Base-by-base conservation (phyloP, 2,113 vertebrate genomes). In the Sardina pilchardus region DNA sequence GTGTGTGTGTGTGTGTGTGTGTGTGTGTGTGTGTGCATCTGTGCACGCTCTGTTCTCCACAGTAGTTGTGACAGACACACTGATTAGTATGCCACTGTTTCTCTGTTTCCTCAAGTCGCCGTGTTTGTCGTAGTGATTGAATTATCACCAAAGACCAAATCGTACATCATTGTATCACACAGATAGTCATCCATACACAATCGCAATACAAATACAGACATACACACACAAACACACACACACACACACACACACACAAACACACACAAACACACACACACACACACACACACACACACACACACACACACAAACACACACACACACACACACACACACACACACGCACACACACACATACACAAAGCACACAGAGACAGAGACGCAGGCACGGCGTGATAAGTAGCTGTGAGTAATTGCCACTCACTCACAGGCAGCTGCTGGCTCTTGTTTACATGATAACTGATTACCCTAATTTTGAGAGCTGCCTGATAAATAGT, bases 381-480 rank as follows among this genome's bases (percentile, higher is more conserved):
- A 53, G 44, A 42, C 44, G 53, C 90, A 91, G 89, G 43, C 14
- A 78, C 30, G 63, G 48, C 81, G 81, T 91, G 91, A 92, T 95
- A 94, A 95, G 94, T 94, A 94, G 92, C 89, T 91, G 93, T 95
- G 94, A 95, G 91, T 95, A 94, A 96, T 94, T 92, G 94, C 91
- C 87, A 88, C 86, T 92, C 91, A 93, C 93, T 93, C 93, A 90
- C 91, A 93, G 94, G 94, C 95, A 95, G 96, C 96, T 96, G 96
- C 95, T 95, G 89, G 93, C 93, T 95, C 95, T 95, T 95, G 95
- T 96, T 96, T 97, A 96, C 96, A 96, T 96, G 95, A 94, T 96
- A 96, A 94, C 94, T 96, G 96, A 97, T 97, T 96, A 96, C 94
- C 95, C 96, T 97, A 96, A 97, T 97, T 97, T 96, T 93, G 95